Evolutionary conservation across 2,113 vertebrate genomes (phyloP).

Genomic region (Archilochus colubris): DNA sequence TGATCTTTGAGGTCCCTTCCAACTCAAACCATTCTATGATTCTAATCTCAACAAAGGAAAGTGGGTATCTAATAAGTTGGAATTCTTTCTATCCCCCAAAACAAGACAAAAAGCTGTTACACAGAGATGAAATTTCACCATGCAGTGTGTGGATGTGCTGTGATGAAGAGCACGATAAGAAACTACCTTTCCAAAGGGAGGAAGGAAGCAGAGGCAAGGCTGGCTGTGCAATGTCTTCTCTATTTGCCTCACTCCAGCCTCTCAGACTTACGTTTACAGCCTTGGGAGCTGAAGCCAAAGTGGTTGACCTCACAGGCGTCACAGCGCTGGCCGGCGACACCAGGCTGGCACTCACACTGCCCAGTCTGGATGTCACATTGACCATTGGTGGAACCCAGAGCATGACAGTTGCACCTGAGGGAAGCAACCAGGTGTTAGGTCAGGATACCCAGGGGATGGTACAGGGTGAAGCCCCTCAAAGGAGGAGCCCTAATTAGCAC

Average conservation of each 20-base stretch:
- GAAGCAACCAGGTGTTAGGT: not conserved
- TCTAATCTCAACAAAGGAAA: too few relatives aligned
- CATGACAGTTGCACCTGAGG: constrained; percentile 88
- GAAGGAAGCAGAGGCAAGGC: not conserved
- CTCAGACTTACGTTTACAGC: constrained; percentile 93
- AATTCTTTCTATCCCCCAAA: not conserved
- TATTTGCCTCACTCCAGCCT: accelerated
- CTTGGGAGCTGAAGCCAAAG: constrained; percentile 91
- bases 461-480: not conserved
- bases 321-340: constrained; percentile 85
- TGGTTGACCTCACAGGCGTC: constrained; percentile 91
- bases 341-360: constrained; percentile 96
- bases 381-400: constrained; percentile 90
- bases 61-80: too few relatives aligned
- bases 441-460: not conserved
- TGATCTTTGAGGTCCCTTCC: too few relatives aligned
- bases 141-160: not conserved
- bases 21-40: too few relatives aligned
- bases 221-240: not conserved
- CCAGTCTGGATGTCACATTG: constrained; percentile 90
- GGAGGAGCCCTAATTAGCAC: not conserved
- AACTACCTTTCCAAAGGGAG: not conserved
- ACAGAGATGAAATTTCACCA: not conserved
- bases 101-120: not conserved
- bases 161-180: not conserved